Conservation (phyloP, 1,140 invertebrate genomes). For the Drosophila mayri region DNA sequence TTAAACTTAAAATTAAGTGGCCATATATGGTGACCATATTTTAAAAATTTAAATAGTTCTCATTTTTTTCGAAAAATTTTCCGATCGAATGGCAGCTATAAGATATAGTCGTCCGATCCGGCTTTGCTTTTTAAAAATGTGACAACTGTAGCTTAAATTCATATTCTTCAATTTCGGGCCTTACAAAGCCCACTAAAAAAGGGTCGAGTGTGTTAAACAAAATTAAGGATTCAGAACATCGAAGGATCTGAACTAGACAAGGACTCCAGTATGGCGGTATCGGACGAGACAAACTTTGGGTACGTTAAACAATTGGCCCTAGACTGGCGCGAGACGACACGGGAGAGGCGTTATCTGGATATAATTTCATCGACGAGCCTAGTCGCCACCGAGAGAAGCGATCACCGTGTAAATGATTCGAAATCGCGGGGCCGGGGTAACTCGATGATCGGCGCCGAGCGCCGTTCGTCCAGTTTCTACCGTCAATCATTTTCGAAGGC, state of each 20-base stretch:
- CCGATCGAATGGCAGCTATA: too few species aligned
- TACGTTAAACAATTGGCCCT: slow-evolving; percentile 11
- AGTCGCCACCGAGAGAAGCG: neutral
- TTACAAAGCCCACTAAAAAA: neutral
- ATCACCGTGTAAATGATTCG: neutral
- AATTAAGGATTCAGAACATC: neutral
- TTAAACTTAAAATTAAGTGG: too few species aligned
- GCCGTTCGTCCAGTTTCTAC: slow-evolving; percentile 10
- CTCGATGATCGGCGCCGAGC: neutral
- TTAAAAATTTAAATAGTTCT: too few species aligned
- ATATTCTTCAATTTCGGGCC: too few species aligned
- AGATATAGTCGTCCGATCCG: too few species aligned
- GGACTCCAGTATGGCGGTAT: neutral
- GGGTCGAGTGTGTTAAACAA: neutral
- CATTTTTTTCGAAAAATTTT: too few species aligned
- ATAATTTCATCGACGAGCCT: neutral
- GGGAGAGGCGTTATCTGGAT: slow-evolving; percentile 2
- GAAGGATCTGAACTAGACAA: too few species aligned
- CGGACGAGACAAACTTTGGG: slow-evolving; percentile 15
- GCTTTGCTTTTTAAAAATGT: slow-evolving; percentile 2
- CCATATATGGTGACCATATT: too few species aligned
- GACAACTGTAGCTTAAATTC: neutral
- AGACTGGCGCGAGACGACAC: slow-evolving; percentile 20
- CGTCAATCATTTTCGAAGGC: neutral
- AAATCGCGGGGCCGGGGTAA: neutral